A percentile compares a stretch with the other conserved stretches of the same genome.
These are phyloP conservation scores for Uromys caudimaculatus DNA, from an alignment of 2,797 vertebrate species.

Conservation along the genomic window DNA sequence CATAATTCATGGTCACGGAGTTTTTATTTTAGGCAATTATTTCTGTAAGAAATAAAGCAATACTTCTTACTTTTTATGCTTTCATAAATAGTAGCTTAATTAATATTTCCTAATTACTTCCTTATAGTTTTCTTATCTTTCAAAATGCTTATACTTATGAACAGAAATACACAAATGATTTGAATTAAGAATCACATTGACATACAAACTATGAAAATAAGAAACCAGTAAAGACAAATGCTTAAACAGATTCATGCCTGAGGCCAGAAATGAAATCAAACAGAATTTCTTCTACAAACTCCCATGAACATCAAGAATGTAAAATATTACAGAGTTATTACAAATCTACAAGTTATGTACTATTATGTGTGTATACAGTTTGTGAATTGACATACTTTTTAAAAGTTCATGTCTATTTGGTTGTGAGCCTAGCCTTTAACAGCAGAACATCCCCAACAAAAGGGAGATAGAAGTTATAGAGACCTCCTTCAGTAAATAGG, in stretches of 20 bases:
- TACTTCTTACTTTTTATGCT: background rate
- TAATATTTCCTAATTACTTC: background rate
- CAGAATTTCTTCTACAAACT: background rate
- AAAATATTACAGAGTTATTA: background rate
- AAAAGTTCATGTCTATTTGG: background rate
- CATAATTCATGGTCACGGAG: background rate
- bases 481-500: background rate
- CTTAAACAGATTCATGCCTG: background rate
- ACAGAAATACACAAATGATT: background rate
- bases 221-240: background rate
- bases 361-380: background rate
- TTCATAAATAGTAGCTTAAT: background rate
- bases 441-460: background rate
- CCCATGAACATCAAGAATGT: background rate
- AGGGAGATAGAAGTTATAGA: background rate
- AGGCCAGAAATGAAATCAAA: background rate
- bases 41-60: background rate
- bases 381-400: background rate
- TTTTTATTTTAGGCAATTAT: background rate
- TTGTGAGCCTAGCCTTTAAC: background rate
- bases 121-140: constrained; percentile 14
- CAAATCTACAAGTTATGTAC: background rate
- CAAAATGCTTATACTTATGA: background rate
- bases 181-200: background rate
- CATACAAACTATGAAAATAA: background rate